Evolutionary conservation across 2,797 vertebrate genomes (phyloP).

Genomic region (Cossypha caffra): DNA sequence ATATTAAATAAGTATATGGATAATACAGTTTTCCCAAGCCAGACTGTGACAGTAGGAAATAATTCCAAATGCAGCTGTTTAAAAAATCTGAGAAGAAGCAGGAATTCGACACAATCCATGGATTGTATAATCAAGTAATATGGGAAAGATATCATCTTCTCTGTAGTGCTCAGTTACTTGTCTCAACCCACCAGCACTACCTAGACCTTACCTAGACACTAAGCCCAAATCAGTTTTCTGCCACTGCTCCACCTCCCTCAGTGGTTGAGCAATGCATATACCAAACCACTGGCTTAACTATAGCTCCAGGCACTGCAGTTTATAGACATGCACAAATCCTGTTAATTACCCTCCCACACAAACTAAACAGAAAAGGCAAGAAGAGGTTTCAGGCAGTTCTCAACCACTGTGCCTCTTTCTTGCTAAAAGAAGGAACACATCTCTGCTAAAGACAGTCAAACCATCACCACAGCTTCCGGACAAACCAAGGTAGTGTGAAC

Average conservation of each 20-base stretch:
- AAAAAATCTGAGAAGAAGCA: neutral
- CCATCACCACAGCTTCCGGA: neutral
- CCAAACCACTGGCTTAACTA: neutral
- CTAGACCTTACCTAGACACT: neutral
- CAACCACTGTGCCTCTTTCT: neutral
- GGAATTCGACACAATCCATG: neutral
- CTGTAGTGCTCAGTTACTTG: neutral
- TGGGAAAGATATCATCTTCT: accelerated
- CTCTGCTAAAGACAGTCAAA: neutral
- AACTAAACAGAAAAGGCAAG: neutral
- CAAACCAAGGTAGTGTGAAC: neutral
- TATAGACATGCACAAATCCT: neutral
- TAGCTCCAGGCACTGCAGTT: neutral
- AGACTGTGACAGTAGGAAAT: neutral
- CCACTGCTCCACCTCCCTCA: neutral
- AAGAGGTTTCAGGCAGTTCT: neutral
- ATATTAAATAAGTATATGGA: neutral
- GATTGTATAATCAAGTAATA: neutral
- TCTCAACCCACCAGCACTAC: neutral
- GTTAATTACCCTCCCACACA: neutral
- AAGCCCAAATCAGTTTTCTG: neutral
- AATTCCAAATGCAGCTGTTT: neutral
- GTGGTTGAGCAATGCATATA: neutral
- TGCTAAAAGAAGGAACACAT: neutral
- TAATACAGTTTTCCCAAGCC: neutral